phyloP scores from a whole-genome alignment of 2,113 vertebrate species.

The Pyxicephalus adspersus region DNA sequence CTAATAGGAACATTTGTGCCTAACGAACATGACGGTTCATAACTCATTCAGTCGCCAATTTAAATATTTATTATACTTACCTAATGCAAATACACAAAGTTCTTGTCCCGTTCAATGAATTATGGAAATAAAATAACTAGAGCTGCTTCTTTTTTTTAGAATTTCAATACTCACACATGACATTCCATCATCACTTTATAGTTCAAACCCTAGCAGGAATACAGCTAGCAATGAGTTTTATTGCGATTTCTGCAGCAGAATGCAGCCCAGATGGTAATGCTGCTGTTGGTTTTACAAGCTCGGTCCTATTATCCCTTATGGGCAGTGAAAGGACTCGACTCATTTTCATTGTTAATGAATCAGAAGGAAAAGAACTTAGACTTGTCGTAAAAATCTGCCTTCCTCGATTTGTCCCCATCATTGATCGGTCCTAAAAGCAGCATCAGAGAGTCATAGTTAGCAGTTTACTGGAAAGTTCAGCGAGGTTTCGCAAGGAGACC shows the following conservation, averaged over 20 bases:
- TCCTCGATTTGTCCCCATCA: neutral
- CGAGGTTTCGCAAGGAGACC: neutral
- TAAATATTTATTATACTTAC: too few relatives aligned
- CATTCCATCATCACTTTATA: neutral
- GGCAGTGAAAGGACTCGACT: constrained; percentile 9
- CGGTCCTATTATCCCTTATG: neutral
- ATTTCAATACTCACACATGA: too few relatives aligned
- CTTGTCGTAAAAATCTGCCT: neutral
- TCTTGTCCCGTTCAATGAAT: too few relatives aligned
- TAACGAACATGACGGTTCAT: too few relatives aligned
- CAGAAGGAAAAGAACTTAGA: neutral
- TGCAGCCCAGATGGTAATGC: neutral
- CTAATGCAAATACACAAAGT: too few relatives aligned
- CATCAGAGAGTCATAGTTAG: neutral
- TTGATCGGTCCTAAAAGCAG: constrained; percentile 13
- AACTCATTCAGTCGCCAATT: too few relatives aligned
- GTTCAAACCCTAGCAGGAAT: neutral
- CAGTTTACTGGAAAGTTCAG: too few relatives aligned
- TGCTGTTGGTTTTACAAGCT: constrained; percentile 2
- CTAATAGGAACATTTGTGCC: too few relatives aligned
- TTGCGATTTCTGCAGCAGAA: neutral
- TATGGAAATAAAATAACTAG: too few relatives aligned
- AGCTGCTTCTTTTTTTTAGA: too few relatives aligned
- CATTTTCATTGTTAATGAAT: constrained; percentile 25
- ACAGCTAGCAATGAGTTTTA: too few relatives aligned